These are phyloP conservation scores for Tachyglossus aculeatus DNA, from an alignment of 2,797 vertebrate genomes.

Conservation along the genomic window DNA sequence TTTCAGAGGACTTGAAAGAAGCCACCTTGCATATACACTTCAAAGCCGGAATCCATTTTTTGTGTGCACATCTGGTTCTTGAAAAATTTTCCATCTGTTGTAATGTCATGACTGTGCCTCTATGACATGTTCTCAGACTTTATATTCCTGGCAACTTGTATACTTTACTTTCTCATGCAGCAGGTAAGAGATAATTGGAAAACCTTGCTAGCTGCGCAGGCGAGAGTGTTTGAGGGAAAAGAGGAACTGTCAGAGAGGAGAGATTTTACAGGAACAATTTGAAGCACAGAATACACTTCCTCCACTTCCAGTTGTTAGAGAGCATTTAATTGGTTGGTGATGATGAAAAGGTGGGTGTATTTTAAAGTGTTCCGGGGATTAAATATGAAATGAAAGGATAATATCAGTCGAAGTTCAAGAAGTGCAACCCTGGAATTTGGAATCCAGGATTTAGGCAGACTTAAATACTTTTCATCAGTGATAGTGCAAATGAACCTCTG, in stretches of 20 bases:
- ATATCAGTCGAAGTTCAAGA: slow-evolving; percentile 57
- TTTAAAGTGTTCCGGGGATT: slow-evolving; percentile 46
- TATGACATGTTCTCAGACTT: slow-evolving; percentile 71
- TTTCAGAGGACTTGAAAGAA: slow-evolving; percentile 78
- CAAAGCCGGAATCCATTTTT: slow-evolving; percentile 73
- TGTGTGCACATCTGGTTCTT: slow-evolving; percentile 75
- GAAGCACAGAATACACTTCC: slow-evolving; percentile 35
- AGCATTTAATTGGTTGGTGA: slow-evolving; percentile 58
- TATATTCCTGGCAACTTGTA: slow-evolving; percentile 61
- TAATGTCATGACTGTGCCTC: slow-evolving; percentile 72
- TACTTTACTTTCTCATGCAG: slow-evolving; percentile 57
- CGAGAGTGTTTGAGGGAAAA: slow-evolving; percentile 6
- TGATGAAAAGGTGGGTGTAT: slow-evolving; percentile 39
- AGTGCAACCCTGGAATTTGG: slow-evolving; percentile 50
- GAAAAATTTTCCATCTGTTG: slow-evolving; percentile 77
- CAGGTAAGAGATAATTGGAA: slow-evolving; percentile 72
- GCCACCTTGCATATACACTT: slow-evolving; percentile 72
- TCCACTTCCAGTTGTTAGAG: slow-evolving; percentile 36
- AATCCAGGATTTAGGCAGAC: slow-evolving; percentile 68
- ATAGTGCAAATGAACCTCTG: slow-evolving; percentile 56
- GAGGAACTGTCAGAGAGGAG: no score
- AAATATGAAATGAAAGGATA: slow-evolving; percentile 46
- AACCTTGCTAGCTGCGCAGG: slow-evolving; percentile 41
- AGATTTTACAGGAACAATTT: slow-evolving; percentile 41
- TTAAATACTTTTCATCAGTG: slow-evolving; percentile 59